Evolutionary conservation across 2,113 vertebrate genomes (phyloP), one percentile per base, ranked within the genome.

Genomic region (Sardina pilchardus): DNA sequence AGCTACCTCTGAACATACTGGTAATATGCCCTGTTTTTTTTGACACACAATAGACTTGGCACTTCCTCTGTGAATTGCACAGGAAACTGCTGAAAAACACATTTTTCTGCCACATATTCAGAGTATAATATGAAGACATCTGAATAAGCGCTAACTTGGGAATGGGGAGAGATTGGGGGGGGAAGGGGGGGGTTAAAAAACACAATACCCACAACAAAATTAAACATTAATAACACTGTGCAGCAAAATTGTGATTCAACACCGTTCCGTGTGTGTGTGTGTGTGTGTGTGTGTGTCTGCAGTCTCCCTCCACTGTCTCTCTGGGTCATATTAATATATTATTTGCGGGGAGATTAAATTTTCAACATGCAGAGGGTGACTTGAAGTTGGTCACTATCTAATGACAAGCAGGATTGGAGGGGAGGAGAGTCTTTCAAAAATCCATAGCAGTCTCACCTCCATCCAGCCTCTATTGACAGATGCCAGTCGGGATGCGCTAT

Each of bases 401-500:
- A 90, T 94, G 92, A 95, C 90, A 92, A 90, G 93, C 91, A 92
- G 89, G 88, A 90, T 89, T 91, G 91, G 91, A 89, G 67, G 30
- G 67, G 26, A 34, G 91, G 90, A 88, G 92, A 92, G 91, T 89
- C 92, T 91, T 91, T 90, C 86, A 91, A 95, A 95, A 96, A 96
- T 96, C 95, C 75, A 96, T 95, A 95, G 83, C 91, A 93, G 93
- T 94, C 94, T 95, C 92, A 90, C 93, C 93, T 94, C 93, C 90
- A 91, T 93, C 93, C 93, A 94, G 85, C 88, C 89, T 87, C 94
- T 94, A 94, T 96, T 93, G 94, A 93, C 94, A 95, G 93, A 94
- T 95, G 94, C 95, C 96, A 95, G 91, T 96, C 95, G 95, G 94
- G 94, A 88, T 93, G 95, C 86, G 90, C 92, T 95, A 95, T 94